Base-by-base conservation (phyloP, 1,140 invertebrate genomes). In the Drosophila pectinifera region DNA sequence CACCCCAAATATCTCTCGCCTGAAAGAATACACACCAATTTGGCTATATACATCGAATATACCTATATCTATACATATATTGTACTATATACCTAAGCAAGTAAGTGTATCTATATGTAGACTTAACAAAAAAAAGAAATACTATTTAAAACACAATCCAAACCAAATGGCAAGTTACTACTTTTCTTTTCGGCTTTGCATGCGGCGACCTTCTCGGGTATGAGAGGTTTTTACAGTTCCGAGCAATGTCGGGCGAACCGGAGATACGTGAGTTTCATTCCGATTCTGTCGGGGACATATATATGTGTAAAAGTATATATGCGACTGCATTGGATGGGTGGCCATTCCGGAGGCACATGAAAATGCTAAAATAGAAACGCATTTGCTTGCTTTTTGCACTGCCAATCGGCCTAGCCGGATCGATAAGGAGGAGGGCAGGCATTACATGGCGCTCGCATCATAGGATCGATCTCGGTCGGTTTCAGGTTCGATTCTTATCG, bases 261-360 rank as follows among this genome's bases (percentile, higher is more conserved):
- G 49, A 77, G 63, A 75, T 82, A 86, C 82, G 82, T 86, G 83
- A 78, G 54, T 61, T 78, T 61, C 51, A 78, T 85, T 45, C 51
- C 24, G 43, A 67, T 59, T 56, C n/a, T 20, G 24, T 45, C 53
- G 46, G 48, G 28, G 48, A 57, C 46, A 54, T 34, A 55, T 55
- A 24, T 64, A 48, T 20, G 18, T 43, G 31, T 31, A 34, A 28
- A 14, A 42, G 24, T 45, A 39, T 28, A 34, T 36, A 36, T 53
- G 41, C 53, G 46, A 28, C 41, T 31, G 36, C 4, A 56, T 53
- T 14, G 48, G 26, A 38, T 63, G 54, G 46, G 46, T 55, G 64
- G 51, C 49, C 73, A 77, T 77, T 77, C 73, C 62, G 61, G 61
- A 58, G 74, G 41, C 57, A 56, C 63, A 76, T 72, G 79, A 53